A percentile compares a stretch with the other conserved stretches of the same genome.
Conservation (phyloP, 1,140 invertebrate species). For the Cardiocondyla obscurior region DNA sequence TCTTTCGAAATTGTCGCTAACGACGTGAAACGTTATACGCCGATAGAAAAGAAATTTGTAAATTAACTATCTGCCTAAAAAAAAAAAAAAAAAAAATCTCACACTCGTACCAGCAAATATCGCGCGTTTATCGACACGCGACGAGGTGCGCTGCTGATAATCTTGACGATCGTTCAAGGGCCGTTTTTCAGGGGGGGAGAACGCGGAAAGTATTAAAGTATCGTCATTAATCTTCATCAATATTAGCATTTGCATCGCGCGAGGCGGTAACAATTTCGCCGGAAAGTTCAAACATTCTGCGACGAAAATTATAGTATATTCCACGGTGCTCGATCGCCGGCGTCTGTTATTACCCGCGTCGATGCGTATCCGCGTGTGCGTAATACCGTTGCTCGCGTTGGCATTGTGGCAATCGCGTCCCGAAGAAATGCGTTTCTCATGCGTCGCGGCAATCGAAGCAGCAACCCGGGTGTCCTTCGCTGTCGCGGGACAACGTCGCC, state of each 20-base stretch:
- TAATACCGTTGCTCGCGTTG: slow-evolving; percentile 64
- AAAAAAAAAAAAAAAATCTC: too few species aligned
- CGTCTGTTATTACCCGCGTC: slow-evolving; percentile 22
- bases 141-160: neutral
- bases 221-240: neutral
- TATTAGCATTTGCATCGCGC: neutral
- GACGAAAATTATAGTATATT: slow-evolving; percentile 26
- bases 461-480: slow-evolving; percentile 58
- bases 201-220: neutral
- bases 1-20: neutral
- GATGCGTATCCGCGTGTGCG: slow-evolving; percentile 39
- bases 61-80: neutral
- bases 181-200: neutral
- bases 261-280: neutral
- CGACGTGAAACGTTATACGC: neutral
- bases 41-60: neutral
- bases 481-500: slow-evolving; percentile 41
- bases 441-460: slow-evolving; percentile 31
- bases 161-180: neutral
- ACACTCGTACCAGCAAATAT: neutral
- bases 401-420: slow-evolving; percentile 34
- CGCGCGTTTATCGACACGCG: neutral
- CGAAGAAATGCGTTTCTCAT: slow-evolving; percentile 27
- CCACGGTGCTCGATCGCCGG: neutral
- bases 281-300: neutral